Base-by-base conservation (phyloP, 1,140 invertebrate species). In the Sitobion miscanthi region DNA sequence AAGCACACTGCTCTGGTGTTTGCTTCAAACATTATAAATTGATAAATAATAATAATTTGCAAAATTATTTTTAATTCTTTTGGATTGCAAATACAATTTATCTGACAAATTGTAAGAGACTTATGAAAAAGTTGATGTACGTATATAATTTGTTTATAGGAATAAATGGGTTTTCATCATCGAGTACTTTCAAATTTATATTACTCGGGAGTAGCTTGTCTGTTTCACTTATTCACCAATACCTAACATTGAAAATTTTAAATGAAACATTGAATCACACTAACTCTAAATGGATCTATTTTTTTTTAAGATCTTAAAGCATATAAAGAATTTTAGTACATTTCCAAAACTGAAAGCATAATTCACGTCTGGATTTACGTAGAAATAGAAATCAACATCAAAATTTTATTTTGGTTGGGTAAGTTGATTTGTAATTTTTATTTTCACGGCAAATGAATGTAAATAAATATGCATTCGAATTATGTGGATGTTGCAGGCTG, bases 141-240 rank as follows among this genome's bases (percentile, higher is more conserved):
- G 1, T n/a, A 2, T n/a, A 87, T 30, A 87, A 49, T n/a, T 25
- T 85, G 52, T 57, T 23, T 54, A 89, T 11, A 38, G 21, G 38
- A 89, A 89, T 9, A 89, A 35, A 54, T 89, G 35, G n/a, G 20
- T 89, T 89, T 89, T 54, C 49, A 54, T 57, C 87, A 57, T 54
- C 11, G 38, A 14, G n/a, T 88, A 52, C 35, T 90, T 90, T 45
- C 88, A 42, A 90, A 90, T 35, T 49, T 8, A 89, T 54, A 35
- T 38, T 54, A 54, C 23, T 20, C 23, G 11, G 3, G 9, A 38
- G 11, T 42, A 42, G 2, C 52, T 42, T 35, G 52, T 57, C 35
- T 57, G 8, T 45, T 90, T 14, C 38, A 42, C 88, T 49, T 52
- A 38, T 20, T 88, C 17, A 8, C 45, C 45, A 47, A 47, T n/a